These are phyloP conservation scores for Aramus guarauna DNA, from an alignment of 2,113 vertebrate genomes.

Conservation along the genomic window DNA sequence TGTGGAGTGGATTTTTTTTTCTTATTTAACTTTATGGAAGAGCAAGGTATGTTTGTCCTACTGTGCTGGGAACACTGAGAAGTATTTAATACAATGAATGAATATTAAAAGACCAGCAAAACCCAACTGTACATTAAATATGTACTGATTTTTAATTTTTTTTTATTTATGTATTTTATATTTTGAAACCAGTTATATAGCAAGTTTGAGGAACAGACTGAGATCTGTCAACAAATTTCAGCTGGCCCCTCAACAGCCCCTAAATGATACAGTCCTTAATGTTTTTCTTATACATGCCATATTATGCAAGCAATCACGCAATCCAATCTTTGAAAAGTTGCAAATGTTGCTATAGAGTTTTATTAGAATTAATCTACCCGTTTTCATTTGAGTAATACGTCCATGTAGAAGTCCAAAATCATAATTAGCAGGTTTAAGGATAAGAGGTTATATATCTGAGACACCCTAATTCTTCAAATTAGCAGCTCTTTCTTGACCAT, in stretches of 20 bases:
- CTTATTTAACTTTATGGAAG: background rate
- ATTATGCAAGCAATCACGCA: background rate
- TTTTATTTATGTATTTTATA: background rate
- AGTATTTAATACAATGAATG: background rate
- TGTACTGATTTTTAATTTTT: background rate
- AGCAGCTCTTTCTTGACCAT: background rate
- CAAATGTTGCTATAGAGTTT: background rate
- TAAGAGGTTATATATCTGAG: background rate
- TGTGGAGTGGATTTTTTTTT: background rate
- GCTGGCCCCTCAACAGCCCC: background rate
- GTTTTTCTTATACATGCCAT: background rate
- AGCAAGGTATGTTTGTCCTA: background rate
- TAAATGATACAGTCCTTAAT: background rate
- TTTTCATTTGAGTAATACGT: background rate
- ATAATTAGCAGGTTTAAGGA: background rate
- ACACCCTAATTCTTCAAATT: background rate
- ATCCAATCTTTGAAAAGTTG: background rate
- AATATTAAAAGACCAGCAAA: background rate
- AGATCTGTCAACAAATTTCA: background rate
- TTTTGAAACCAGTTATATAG: background rate
- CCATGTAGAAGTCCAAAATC: background rate
- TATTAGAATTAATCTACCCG: background rate
- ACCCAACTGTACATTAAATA: background rate
- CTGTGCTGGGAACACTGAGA: background rate
- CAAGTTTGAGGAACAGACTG: background rate